These are phyloP conservation scores for Phaenicophaeus curvirostris DNA, from an alignment of 2,797 vertebrate genomes.

Conservation along the genomic window DNA sequence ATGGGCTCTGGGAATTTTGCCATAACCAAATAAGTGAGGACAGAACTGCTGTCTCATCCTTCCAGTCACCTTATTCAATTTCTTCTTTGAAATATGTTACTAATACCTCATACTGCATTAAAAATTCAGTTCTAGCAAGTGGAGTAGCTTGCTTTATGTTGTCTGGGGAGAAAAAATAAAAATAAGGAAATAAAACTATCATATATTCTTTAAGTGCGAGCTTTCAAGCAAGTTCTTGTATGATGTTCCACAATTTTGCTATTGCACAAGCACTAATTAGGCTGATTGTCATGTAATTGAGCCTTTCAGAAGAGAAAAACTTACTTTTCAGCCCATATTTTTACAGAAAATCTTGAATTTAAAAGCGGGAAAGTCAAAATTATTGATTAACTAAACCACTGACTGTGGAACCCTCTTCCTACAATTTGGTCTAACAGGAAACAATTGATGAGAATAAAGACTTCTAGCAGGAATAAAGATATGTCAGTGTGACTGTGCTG, in stretches of 20 bases:
- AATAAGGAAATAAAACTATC: not conserved
- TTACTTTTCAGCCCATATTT: not conserved
- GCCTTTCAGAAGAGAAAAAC: not conserved
- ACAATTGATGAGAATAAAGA: not conserved
- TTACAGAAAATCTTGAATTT: not conserved
- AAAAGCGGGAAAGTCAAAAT: not conserved
- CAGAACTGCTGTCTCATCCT: slow-evolving; percentile 2
- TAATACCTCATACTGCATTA: not conserved
- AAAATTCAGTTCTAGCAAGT: not conserved
- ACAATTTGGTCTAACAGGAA: not conserved
- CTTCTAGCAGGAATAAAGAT: not conserved
- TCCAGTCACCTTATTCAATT: not conserved
- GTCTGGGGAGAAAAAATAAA: not conserved
- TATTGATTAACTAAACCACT: not conserved
- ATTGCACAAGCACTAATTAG: not conserved
- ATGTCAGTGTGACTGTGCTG: fast-evolving
- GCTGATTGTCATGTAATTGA: not conserved
- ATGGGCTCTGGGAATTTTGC: slow-evolving; percentile 17
- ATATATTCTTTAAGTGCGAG: not conserved
- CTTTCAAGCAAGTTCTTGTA: not conserved
- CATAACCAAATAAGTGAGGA: slow-evolving; percentile 23
- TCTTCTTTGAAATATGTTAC: slow-evolving; percentile 3
- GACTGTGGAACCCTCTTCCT: not conserved
- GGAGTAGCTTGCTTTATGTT: not conserved
- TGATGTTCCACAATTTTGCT: not conserved